Conservation (phyloP, 2,888 invertebrate genomes). For the Macaria liturata region DNA sequence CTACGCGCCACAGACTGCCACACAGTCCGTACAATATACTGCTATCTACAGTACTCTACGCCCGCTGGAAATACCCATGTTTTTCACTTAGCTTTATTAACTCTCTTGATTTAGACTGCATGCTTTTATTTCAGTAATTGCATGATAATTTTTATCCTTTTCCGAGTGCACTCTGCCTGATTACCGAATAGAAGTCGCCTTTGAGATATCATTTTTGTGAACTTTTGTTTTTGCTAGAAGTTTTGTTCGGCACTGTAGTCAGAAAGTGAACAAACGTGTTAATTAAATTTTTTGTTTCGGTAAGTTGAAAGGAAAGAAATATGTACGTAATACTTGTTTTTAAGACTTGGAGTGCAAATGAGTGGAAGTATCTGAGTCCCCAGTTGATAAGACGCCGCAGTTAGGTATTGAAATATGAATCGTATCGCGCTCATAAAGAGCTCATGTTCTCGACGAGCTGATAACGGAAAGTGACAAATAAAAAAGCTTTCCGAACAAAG, state of each 20-base stretch:
- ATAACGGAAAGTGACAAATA: slow-evolving; percentile 80
- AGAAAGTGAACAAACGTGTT: too few species aligned
- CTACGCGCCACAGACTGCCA: neutral
- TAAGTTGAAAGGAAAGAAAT: too few species aligned
- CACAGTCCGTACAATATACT: neutral
- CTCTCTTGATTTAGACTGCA: slow-evolving; percentile 27
- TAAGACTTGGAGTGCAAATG: slow-evolving; percentile 20
- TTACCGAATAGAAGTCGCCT: slow-evolving; percentile 2
- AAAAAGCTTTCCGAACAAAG: slow-evolving; percentile 81
- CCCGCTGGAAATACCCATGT: slow-evolving; percentile 55
- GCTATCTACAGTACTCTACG: slow-evolving; percentile 23
- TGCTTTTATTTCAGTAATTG: slow-evolving; percentile 23
- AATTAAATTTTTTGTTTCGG: too few species aligned
- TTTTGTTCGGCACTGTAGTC: too few species aligned
- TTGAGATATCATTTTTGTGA: slow-evolving; percentile 2
- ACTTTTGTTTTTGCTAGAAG: too few species aligned
- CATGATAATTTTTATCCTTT: slow-evolving; percentile 13
- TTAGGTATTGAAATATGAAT: slow-evolving; percentile 44
- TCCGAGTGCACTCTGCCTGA: slow-evolving; percentile 4
- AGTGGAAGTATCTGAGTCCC: slow-evolving; percentile 35
- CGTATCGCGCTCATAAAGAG: slow-evolving; percentile 51
- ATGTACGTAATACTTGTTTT: slow-evolving; percentile 4
- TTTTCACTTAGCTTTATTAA: slow-evolving; percentile 38
- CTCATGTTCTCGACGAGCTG: slow-evolving; percentile 66
- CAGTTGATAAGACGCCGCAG: slow-evolving; percentile 41